A percentile compares a stretch with the other conserved stretches of the same genome.
Evolutionary conservation across 1,140 invertebrate species (phyloP).

Genomic region (Leptestheria dahalacensis): DNA sequence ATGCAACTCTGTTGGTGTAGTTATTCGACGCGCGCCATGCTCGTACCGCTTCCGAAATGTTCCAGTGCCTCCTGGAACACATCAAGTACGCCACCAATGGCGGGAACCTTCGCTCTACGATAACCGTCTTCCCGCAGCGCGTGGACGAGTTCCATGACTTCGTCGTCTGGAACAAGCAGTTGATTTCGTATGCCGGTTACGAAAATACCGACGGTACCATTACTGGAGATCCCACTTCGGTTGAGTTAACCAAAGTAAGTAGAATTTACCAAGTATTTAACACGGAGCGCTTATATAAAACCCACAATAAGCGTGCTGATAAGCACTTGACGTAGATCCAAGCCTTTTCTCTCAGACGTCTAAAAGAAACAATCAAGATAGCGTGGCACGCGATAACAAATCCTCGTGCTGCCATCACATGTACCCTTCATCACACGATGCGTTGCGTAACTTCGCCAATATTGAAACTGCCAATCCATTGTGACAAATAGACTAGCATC

Average conservation of each 20-base stretch:
- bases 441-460: too few relatives aligned
- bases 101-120: conserved; percentile 32
- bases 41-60: conserved; percentile 30
- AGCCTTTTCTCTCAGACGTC: too few relatives aligned
- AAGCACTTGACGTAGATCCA: too few relatives aligned
- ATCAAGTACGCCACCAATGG: conserved; percentile 34
- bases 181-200: conserved; percentile 27
- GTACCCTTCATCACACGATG: too few relatives aligned
- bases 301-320: too few relatives aligned
- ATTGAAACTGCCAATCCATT: too few relatives aligned
- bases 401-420: too few relatives aligned
- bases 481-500: too few relatives aligned
- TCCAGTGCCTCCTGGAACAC: conserved; percentile 32
- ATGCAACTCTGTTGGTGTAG: conserved; percentile 23
- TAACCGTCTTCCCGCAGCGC: conserved; percentile 34
- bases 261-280: too few relatives aligned
- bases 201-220: conserved; percentile 24
- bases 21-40: conserved; percentile 30
- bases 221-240: conserved; percentile 26
- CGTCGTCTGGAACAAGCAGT: conserved; percentile 27
- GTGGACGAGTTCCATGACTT: conserved; percentile 26
- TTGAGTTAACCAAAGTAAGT: conserved; percentile 37
- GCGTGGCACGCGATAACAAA: too few relatives aligned
- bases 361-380: too few relatives aligned
- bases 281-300: too few relatives aligned